Evolutionary conservation across 2,888 invertebrate species (phyloP), one percentile per base, ranked within the genome.

Genomic region (Drosophila pegasa): DNA sequence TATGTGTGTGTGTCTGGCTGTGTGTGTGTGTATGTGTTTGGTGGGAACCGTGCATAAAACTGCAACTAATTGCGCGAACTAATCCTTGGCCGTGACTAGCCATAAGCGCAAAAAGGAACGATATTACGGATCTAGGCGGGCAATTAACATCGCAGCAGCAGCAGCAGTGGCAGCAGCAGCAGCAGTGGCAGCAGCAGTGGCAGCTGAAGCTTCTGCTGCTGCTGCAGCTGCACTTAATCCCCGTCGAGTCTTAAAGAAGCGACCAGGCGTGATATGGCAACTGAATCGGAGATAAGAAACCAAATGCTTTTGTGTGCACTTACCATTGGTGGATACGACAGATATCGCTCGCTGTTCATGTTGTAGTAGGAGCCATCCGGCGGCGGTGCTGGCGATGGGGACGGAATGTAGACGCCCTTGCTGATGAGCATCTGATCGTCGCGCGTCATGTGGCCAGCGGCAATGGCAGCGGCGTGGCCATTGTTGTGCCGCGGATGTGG

Each of bases 361-460:
- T 96, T 96, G 93, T 95, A 96, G 90, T 96, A 96, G 37, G 96
- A 95, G 51, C 96, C 96, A 89, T 96, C 96, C 31, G 95, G 93
- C 0, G 96, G 96, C 3, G 95, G 95, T 91, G 96, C 95, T 38
- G 96, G 95, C 64, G 96, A 95, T 67, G 94, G 94, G 90, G 92
- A 92, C 90, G 92, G 92, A 88, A 92, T 92, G 77, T 92, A 92
- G 65, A 91, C 90, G 71, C 90, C 90, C 87, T 92, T 92, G 71
- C 81, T 91, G 69, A 91, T 90, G 65, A 92, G 88, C 91, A 92
- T 92, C 90, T 92, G 92, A 90, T 92, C 92, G 82, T 92, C 92
- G 67, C 92, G 91, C 64, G 92, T 88, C 85, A 84, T 83, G 20
- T 86, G 82, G 18, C 68, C 78, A 25, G 62, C 71, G 40, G 71